These are phyloP conservation scores for Propithecus deckenii DNA, from an alignment of 2,797 vertebrate species.

Conservation along the genomic window DNA sequence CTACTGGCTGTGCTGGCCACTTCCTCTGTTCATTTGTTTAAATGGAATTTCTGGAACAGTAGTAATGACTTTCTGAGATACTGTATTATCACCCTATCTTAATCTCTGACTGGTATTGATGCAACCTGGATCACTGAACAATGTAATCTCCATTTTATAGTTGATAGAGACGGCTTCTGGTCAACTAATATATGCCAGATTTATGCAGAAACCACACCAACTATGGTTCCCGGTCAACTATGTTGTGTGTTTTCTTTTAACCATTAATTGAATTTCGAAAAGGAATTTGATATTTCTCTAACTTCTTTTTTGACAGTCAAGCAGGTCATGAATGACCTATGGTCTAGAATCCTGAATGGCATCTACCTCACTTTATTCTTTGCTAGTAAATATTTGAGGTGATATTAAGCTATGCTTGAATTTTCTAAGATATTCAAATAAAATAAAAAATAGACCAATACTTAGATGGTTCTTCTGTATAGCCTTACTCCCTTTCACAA, in stretches of 20 bases:
- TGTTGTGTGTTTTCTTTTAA: background rate
- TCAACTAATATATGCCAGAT: background rate
- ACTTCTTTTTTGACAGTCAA: background rate
- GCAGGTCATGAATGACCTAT: background rate
- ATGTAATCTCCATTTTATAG: background rate
- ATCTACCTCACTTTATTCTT: background rate
- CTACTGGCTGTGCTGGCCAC: background rate
- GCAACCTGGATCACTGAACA: background rate
- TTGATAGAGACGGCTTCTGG: slow-evolving; percentile 1
- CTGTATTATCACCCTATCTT: background rate
- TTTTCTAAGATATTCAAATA: background rate
- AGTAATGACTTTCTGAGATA: slow-evolving; percentile 27
- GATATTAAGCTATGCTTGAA: background rate
- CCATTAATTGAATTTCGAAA: background rate
- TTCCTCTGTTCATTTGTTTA: slow-evolving; percentile 15
- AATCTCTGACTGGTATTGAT: background rate
- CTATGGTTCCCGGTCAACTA: background rate
- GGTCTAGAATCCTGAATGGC: slow-evolving; percentile 15
- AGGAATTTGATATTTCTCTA: background rate
- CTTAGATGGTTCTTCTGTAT: background rate
- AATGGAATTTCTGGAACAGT: background rate
- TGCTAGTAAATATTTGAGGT: background rate
- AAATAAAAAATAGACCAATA: background rate
- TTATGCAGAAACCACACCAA: slow-evolving; percentile 22
- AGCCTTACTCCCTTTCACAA: background rate